Conservation (phyloP, 2,888 invertebrate genomes). For the Plebejus melissa region DNA sequence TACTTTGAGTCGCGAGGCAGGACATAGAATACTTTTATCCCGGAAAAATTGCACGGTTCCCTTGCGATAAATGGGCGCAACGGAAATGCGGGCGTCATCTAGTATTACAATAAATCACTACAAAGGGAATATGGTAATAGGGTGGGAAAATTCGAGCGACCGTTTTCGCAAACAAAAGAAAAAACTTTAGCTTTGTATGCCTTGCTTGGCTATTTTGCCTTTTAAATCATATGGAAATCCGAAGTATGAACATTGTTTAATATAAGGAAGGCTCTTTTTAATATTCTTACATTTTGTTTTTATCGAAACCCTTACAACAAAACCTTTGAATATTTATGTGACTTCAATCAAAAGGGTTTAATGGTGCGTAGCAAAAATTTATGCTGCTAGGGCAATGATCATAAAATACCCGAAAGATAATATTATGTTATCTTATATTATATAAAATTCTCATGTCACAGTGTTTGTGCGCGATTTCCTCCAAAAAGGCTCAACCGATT, state of each 20-base stretch:
- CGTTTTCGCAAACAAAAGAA: not conserved
- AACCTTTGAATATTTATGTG: not conserved
- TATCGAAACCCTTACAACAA: not conserved
- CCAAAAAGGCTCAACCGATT: too few relatives aligned
- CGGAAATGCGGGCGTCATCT: too few relatives aligned
- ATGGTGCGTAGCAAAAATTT: not conserved
- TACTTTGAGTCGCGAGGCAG: too few relatives aligned
- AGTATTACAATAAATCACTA: not conserved
- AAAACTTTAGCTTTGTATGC: not conserved
- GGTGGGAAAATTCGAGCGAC: not conserved
- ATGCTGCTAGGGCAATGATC: not conserved
- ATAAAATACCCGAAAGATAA: not conserved
- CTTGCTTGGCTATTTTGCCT: not conserved
- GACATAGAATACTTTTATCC: too few relatives aligned
- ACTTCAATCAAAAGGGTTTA: not conserved
- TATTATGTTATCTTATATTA: too few relatives aligned
- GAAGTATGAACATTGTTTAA: not conserved
- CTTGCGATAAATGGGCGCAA: too few relatives aligned
- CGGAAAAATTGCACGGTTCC: too few relatives aligned
- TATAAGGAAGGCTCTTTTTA: not conserved
- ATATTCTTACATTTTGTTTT: not conserved
- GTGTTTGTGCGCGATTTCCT: too few relatives aligned
- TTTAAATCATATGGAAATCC: conserved; percentile 8
- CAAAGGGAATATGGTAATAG: not conserved
- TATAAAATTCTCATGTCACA: too few relatives aligned